Conservation (phyloP, 1,140 invertebrate species). For the Pteromalus puparum region DNA sequence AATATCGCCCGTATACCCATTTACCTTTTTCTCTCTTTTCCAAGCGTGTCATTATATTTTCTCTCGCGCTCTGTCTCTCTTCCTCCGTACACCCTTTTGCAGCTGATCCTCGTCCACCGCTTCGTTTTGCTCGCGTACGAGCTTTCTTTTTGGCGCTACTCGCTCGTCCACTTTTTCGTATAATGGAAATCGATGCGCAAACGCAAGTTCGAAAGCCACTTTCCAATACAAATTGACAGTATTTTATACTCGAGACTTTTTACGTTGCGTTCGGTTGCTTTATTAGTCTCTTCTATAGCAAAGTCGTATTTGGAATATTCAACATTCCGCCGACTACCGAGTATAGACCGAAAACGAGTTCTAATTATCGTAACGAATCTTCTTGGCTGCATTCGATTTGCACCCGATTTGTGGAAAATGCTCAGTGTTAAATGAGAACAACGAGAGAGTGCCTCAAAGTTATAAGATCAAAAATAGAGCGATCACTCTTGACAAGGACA, state of each 20-base stretch:
- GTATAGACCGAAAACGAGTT: not conserved
- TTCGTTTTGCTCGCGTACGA: not conserved
- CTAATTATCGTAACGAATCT: constrained; percentile 6
- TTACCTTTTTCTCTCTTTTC: constrained; percentile 10
- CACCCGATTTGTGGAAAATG: not conserved
- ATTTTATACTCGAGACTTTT: not conserved
- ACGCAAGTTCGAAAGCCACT: constrained; percentile 6
- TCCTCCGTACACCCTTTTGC: not conserved
- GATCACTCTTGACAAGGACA: constrained; percentile 43
- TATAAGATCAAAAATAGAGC: constrained; percentile 46
- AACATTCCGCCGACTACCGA: not conserved
- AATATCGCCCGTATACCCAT: constrained; percentile 58
- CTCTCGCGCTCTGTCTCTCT: not conserved
- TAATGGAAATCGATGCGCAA: constrained; percentile 40
- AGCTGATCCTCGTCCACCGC: not conserved
- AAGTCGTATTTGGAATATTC: too few relatives aligned
- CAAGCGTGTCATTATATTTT: constrained; percentile 14
- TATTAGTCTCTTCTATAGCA: not conserved
- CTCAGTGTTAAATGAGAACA: too few relatives aligned
- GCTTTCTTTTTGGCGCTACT: not conserved
- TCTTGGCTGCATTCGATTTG: not conserved
- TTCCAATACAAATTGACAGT: constrained; percentile 17
- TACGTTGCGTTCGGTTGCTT: not conserved
- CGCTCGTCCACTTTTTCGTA: not conserved
- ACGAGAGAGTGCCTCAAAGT: too few relatives aligned